Percentiles rank a stretch among this genome's conserved stretches.
Conservation (phyloP, 2,888 invertebrate genomes). For the Hyposoter didymator region DNA sequence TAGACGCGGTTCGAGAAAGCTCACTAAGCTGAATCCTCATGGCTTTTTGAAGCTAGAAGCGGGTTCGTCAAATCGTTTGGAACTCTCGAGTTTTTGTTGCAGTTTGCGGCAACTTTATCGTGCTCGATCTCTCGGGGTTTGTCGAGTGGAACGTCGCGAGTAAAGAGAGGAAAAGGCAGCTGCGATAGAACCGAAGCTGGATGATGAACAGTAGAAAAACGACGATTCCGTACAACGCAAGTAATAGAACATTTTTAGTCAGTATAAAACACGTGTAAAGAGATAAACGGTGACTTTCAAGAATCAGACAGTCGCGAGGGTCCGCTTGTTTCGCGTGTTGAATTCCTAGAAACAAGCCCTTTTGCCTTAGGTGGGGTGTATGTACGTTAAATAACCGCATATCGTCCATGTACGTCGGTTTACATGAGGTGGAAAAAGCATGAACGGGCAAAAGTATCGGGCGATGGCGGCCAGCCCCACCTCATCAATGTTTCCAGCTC, state of each 20-base stretch:
- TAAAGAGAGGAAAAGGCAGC: slow-evolving; percentile 9
- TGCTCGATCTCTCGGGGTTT: slow-evolving; percentile 48
- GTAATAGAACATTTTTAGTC: slow-evolving; percentile 58
- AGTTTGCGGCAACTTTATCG: slow-evolving; percentile 29
- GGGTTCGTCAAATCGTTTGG: slow-evolving; percentile 36
- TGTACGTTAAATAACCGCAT: not conserved
- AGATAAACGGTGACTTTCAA: not conserved
- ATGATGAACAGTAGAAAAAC: slow-evolving; percentile 36
- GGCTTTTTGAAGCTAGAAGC: slow-evolving; percentile 31
- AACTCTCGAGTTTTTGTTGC: slow-evolving; percentile 43
- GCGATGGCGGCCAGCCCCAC: not conserved
- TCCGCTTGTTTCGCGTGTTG: not conserved
- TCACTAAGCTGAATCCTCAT: slow-evolving; percentile 31
- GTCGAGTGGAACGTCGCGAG: slow-evolving; percentile 28
- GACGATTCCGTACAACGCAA: slow-evolving; percentile 46
- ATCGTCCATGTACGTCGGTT: slow-evolving; percentile 28
- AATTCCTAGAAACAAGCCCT: slow-evolving; percentile 9
- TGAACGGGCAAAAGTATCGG: slow-evolving; percentile 39
- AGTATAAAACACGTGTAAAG: slow-evolving; percentile 39
- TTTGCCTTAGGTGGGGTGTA: not conserved
- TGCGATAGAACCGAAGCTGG: slow-evolving; percentile 21
- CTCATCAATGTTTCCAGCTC: slow-evolving; percentile 44
- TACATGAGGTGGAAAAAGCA: slow-evolving; percentile 7
- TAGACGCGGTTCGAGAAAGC: slow-evolving; percentile 8
- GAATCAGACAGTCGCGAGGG: slow-evolving; percentile 11